Conservation (phyloP, 2,113 vertebrate species). For the Sphaerodactylus townsendi region DNA sequence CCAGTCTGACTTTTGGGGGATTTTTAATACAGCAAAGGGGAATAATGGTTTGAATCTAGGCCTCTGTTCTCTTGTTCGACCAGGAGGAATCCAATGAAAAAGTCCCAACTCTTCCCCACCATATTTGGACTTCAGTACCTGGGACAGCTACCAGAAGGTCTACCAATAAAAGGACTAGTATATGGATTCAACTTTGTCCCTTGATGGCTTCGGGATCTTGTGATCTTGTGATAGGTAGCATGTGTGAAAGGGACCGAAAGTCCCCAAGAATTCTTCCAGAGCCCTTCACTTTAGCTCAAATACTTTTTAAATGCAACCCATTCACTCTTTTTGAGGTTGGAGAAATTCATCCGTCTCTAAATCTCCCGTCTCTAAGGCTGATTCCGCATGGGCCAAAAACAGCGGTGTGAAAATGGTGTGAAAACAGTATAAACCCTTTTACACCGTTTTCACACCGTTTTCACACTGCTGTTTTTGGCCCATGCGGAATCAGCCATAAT, state of each 20-base stretch:
- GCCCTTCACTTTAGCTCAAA: not conserved
- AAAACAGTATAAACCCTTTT: too few species aligned
- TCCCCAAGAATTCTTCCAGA: too few species aligned
- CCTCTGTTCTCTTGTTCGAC: not conserved
- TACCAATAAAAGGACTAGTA: not conserved
- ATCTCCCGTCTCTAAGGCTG: too few species aligned
- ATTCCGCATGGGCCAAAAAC: too few species aligned
- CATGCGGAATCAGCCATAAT: too few species aligned
- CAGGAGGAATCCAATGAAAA: not conserved
- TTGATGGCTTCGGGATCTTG: not conserved
- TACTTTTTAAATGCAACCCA: not conserved
- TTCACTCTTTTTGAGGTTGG: not conserved
- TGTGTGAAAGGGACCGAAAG: not conserved
- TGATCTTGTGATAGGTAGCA: too few species aligned
- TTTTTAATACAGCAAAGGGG: not conserved
- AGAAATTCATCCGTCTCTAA: not conserved
- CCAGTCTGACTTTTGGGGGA: not conserved
- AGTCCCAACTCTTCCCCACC: not conserved
- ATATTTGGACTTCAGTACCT: not conserved
- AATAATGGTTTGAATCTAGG: not conserved
- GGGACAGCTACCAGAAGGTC: not conserved
- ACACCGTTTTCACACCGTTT: too few species aligned
- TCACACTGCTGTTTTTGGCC: too few species aligned
- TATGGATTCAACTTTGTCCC: not conserved
- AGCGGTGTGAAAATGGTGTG: too few species aligned